A percentile compares a stretch with the other conserved stretches of the same genome.
phyloP scores from a whole-genome alignment of 2,113 vertebrate genomes.

The Pundamilia nyererei region DNA sequence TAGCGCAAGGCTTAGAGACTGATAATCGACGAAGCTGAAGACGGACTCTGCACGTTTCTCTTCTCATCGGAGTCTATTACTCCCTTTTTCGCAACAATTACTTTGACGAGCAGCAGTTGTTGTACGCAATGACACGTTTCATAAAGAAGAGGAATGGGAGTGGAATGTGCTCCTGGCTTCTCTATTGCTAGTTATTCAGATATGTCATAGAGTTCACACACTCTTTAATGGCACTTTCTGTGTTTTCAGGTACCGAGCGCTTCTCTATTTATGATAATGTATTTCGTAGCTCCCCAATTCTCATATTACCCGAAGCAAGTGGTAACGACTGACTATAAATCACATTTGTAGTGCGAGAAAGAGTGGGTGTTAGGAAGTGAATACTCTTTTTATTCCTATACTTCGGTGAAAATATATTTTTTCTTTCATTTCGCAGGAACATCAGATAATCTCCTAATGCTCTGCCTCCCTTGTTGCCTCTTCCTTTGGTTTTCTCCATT shows the following conservation, averaged over 20 bases:
- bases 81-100: background rate
- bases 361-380: constrained; percentile 35
- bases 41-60: background rate
- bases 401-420: background rate
- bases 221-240: constrained; percentile 10
- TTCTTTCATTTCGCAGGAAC: constrained; percentile 24
- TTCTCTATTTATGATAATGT: constrained; percentile 37
- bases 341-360: constrained; percentile 21
- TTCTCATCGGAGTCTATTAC: background rate
- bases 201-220: background rate
- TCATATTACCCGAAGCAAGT: constrained; percentile 28
- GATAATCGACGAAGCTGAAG: background rate
- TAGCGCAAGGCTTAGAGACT: background rate
- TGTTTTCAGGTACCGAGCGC: constrained; percentile 14
- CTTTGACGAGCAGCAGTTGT: constrained; percentile 19
- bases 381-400: constrained; percentile 19
- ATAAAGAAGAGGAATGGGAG: constrained; percentile 13
- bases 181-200: constrained; percentile 7
- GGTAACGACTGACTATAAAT: constrained; percentile 44
- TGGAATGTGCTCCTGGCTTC: background rate
- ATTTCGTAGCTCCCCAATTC: constrained; percentile 10
- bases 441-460: constrained; percentile 33
- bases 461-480: background rate
- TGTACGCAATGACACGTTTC: background rate
- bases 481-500: background rate